These are phyloP conservation scores for Drosophila glabriapex DNA, from an alignment of 2,888 invertebrate genomes.

Conservation along the genomic window DNA sequence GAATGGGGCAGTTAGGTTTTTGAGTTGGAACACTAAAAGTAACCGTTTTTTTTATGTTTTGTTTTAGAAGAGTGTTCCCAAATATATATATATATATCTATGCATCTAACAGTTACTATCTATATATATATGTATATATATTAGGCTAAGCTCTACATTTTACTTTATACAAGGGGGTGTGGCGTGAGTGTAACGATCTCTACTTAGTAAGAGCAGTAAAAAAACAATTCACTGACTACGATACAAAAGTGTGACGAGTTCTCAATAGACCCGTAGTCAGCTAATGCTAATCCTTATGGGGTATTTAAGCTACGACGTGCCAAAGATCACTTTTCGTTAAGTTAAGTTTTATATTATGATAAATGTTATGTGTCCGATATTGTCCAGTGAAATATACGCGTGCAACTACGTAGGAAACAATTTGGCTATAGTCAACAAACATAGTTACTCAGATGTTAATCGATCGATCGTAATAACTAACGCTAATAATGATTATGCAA, in stretches of 20 bases:
- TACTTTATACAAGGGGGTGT: constrained; percentile 72
- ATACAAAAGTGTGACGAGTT: constrained; percentile 42
- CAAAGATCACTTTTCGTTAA: constrained; percentile 34
- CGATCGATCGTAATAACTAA: constrained; percentile 36
- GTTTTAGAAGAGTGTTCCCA: constrained; percentile 22
- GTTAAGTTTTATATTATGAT: constrained; percentile 5
- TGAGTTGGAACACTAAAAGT: constrained; percentile 42
- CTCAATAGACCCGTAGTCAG: constrained; percentile 24
- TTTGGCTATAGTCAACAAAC: constrained; percentile 50
- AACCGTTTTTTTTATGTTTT: constrained; percentile 8
- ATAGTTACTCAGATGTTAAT: constrained; percentile 50
- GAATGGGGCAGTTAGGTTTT: constrained; percentile 43
- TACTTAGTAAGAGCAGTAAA: constrained; percentile 67
- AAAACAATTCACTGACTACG: constrained; percentile 41
- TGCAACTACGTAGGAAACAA: constrained; percentile 68
- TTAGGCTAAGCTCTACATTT: constrained; percentile 75
- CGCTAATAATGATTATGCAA: constrained; percentile 67
- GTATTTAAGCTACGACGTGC: constrained; percentile 39
- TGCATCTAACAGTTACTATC: constrained; percentile 47
- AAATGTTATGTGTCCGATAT: constrained; percentile 52
- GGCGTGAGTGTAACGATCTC: constrained; percentile 48
- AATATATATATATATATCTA: constrained; percentile 34
- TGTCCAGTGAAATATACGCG: constrained; percentile 70
- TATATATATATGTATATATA: constrained; percentile 30
- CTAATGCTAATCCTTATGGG: constrained; percentile 11